Percentiles rank a stretch among this genome's conserved stretches.
Evolutionary conservation across 2,113 vertebrate species (phyloP).

Genomic region (Catharus fuscescens): DNA sequence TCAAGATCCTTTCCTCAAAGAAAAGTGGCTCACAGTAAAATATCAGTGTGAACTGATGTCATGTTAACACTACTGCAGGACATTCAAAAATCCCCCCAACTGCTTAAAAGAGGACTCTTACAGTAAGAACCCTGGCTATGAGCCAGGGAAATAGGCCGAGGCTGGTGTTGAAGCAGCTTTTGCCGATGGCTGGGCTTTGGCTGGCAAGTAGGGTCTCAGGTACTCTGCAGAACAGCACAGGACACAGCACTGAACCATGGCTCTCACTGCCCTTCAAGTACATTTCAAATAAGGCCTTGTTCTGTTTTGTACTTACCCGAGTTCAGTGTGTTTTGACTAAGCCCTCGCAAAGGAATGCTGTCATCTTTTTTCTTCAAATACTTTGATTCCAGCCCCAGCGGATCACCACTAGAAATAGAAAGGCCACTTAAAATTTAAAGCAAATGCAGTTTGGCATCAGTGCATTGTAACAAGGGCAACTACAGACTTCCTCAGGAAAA

Average conservation of each 20-base stretch:
- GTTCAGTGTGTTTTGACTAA: conserved; percentile 78
- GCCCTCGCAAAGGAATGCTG: conserved; percentile 84
- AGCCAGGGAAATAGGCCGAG: conserved; percentile 89
- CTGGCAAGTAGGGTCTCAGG: conserved; percentile 51
- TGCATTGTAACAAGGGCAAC: too few species aligned
- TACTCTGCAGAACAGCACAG: conserved; percentile 74
- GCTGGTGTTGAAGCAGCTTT: conserved; percentile 46
- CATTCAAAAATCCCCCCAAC: rapidly evolving
- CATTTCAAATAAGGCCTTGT: neutral
- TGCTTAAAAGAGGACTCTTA: neutral
- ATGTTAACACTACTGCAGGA: neutral
- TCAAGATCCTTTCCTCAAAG: neutral
- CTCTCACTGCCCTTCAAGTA: rapidly evolving
- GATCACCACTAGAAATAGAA: conserved; percentile 73
- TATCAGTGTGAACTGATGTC: neutral
- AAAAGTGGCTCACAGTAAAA: neutral
- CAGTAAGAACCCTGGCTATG: neutral
- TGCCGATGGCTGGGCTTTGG: neutral
- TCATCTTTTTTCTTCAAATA: conserved; percentile 91
- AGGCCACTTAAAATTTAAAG: neutral
- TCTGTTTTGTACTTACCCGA: conserved; percentile 30
- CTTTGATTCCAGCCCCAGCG: conserved; percentile 83
- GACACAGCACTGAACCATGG: neutral
- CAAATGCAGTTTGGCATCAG: neutral
- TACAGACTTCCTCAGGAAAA: neutral